Evolutionary conservation across 1,140 invertebrate species (phyloP), one percentile per base, ranked within the genome.

Genomic region (Steinernema feltiae): DNA sequence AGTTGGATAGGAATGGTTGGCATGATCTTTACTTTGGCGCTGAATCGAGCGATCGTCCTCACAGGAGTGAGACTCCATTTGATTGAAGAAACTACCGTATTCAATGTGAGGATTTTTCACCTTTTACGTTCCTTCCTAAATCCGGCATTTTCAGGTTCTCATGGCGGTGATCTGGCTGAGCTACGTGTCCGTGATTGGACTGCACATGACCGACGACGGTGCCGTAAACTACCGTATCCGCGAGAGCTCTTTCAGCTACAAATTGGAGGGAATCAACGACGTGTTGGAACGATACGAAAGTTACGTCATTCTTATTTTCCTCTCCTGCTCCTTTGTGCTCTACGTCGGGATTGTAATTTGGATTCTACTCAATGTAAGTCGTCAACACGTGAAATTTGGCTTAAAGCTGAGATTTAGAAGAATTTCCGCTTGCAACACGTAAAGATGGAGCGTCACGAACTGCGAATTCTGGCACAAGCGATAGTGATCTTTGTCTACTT

Each of bases 1-100:
- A 63, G 53, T 27, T 63, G 53, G 53, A 27, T 63, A 63, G 53
- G 53, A 12, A 63, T 63, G 53, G 53, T 21, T 63, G 53, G 53
- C 3, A 63, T 63, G 53, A 63, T 63, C 3, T 63, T 63, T n/a
- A 27, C 24, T 21, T 27, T 63, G 15, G 15, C 53, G 12, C 53
- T 63, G 53, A 63, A 63, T 63, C 15, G 53, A 63, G 3, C 24
- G 3, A 27, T 63, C 24, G 53, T 63, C 53, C 53, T 63, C 2
- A 63, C 53, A 7, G 2, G 7, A 63, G 53, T 27, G 15, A 63
- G 53, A 63, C 24, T 63, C 3, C 7, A 27, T 15, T 3, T 12
- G 24, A n/a, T 63, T 21, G 24, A 21, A 17, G 53, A 41, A 41
- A 41, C 7, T 7, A 41, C 53, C 7, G 7, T 27, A 17, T 27